Percentiles rank a stretch among this genome's conserved stretches.
phyloP scores from a whole-genome alignment of 2,113 vertebrate genomes.

The Rousettus leschenaultii region DNA sequence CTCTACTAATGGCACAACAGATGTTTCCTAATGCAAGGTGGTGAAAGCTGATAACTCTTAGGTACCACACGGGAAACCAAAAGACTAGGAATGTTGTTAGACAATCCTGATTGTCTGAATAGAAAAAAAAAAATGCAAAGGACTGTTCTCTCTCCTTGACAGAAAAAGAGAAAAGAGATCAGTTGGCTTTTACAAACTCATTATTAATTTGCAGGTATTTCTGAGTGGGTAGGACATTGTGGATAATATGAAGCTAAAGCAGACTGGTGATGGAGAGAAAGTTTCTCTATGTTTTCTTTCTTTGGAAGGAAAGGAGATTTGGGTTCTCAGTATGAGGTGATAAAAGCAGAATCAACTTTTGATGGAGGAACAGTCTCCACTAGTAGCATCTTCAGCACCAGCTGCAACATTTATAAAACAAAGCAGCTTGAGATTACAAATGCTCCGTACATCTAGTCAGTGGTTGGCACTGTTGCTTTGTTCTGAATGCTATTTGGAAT shows the following conservation, averaged over 20 bases:
- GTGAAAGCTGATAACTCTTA: background rate
- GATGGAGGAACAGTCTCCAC: background rate
- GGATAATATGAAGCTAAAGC: no score
- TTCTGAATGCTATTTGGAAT: background rate
- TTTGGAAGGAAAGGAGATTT: background rate
- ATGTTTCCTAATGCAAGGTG: background rate
- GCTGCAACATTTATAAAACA: background rate
- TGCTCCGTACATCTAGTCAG: rapidly evolving
- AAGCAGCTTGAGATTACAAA: background rate
- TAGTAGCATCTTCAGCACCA: background rate
- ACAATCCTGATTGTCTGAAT: background rate
- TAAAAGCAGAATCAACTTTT: background rate
- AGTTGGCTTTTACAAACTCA: background rate
- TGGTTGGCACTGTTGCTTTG: background rate
- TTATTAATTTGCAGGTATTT: background rate
- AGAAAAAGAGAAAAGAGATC: background rate
- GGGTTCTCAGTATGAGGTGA: background rate
- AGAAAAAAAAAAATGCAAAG: background rate
- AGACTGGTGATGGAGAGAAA: background rate
- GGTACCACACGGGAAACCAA: background rate
- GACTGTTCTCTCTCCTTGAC: background rate
- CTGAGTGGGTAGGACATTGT: background rate
- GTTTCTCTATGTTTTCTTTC: background rate
- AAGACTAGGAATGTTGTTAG: background rate
- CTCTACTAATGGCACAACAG: background rate